Base-by-base conservation (phyloP, 2,888 invertebrate genomes). In the Cyaniris semiargus region DNA sequence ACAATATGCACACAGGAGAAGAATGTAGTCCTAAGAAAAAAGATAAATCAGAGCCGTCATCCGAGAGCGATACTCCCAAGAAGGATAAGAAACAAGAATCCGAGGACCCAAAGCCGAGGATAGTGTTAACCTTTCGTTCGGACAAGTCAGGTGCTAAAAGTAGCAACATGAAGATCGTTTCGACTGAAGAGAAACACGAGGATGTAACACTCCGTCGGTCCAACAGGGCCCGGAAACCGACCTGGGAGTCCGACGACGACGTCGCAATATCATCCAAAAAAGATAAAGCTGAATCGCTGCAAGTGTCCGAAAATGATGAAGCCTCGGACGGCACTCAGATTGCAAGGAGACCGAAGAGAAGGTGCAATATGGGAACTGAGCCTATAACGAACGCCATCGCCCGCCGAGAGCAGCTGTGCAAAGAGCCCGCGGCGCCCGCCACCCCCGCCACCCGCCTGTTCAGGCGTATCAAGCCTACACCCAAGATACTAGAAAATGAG, bases 381-480 rank as follows among this genome's bases (percentile, higher is more conserved):
- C 95, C 96, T 48, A 87, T 97, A 31, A 96, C 96, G 80, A 95
- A 95, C 87, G 96, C 96, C 13, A 96, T 96, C 83, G 96, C 96
- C 0, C 93, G 96, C 18, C 96, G 96, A 85, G 96, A 96, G 85
- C 96, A 96, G 82, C 95, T 95, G 0, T 96, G 96, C 82, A 95
- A 95, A 82, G 94, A 95, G 82, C 84, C 81, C 70, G 88, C 91
- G 18, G 80, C 83, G 3, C 85, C 89, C 3, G 85, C 88, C 1
- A 89, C 89, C 77, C 85, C 89, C 3, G 85, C 88, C 1, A 89
- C 89, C 77, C 83, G 93, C 21, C 80, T 89, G 10, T 90, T 91
- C 0, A 92, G 96, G 5, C 94, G 95, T 77, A 95, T 96, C 76
- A 96, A 96, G 85, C 96, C 96, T 8, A 96, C 96, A 3, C 94